Percentiles rank a stretch among this genome's conserved stretches.
These are phyloP conservation scores for Brachylomia viminalis DNA, from an alignment of 2,888 invertebrate genomes.

Conservation along the genomic window DNA sequence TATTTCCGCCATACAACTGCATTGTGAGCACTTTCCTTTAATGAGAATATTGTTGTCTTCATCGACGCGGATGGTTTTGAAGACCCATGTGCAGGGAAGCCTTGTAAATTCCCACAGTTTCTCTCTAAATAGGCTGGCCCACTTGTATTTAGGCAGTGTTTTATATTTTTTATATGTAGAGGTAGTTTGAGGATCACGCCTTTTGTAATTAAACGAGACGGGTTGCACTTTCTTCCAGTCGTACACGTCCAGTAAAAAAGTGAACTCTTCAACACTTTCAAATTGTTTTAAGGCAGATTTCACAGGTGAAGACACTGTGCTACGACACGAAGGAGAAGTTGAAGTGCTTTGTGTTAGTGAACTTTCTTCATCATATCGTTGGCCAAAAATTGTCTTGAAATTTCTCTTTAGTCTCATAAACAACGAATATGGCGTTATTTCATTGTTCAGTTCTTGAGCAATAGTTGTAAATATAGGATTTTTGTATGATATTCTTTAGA, in stretches of 20 bases:
- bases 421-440: conserved; percentile 1
- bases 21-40: conserved; percentile 3
- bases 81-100: conserved; percentile 13
- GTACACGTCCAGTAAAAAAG: conserved; percentile 4
- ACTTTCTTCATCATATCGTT: conserved; percentile 36
- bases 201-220: neutral
- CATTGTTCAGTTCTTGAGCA: conserved; percentile 6
- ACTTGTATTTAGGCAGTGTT: conserved; percentile 8
- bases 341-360: conserved; percentile 31
- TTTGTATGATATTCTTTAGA: neutral
- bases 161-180: neutral
- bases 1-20: neutral
- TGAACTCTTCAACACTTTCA: conserved; percentile 7
- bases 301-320: conserved; percentile 4
- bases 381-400: conserved; percentile 29
- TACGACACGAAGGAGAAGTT: neutral
- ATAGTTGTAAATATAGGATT: conserved; percentile 7
- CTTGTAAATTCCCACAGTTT: conserved; percentile 26
- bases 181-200: conserved; percentile 4
- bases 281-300: neutral
- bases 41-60: neutral
- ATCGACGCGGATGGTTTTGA: neutral
- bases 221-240: conserved; percentile 13
- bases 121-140: conserved; percentile 19
- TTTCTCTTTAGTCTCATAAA: conserved; percentile 13